These are phyloP conservation scores for Machimus atricapillus DNA, from an alignment of 2,888 invertebrate species.

Conservation along the genomic window DNA sequence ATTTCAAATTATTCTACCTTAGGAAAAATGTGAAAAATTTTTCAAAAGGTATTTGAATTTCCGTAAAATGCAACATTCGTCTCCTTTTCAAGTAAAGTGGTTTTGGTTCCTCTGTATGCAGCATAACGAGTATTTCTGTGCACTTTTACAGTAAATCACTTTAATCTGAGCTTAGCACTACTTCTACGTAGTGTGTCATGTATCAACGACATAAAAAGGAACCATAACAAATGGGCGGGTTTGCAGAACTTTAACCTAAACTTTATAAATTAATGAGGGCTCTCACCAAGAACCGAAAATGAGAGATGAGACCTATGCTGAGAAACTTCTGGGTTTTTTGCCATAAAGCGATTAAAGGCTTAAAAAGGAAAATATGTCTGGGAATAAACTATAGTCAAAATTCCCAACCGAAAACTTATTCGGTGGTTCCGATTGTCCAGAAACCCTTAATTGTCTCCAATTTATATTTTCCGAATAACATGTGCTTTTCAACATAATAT, in stretches of 20 bases:
- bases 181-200: neutral
- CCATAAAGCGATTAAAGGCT: neutral
- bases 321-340: neutral
- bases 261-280: neutral
- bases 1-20: neutral
- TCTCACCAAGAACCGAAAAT: neutral
- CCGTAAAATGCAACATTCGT: neutral
- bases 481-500: neutral
- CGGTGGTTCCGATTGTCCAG: neutral
- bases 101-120: neutral
- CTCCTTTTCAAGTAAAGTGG: neutral
- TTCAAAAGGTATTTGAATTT: neutral
- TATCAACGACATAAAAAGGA: neutral
- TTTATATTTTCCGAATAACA: neutral
- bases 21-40: neutral
- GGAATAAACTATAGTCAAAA: neutral
- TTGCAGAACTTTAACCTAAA: neutral
- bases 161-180: neutral
- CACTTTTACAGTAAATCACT: neutral
- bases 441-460: neutral
- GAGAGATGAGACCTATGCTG: neutral
- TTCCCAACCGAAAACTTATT: neutral
- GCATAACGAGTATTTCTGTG: neutral
- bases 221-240: neutral
- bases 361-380: neutral